These are phyloP conservation scores for Camponotus pennsylvanicus DNA, from an alignment of 1,140 invertebrate species.

Conservation along the genomic window DNA sequence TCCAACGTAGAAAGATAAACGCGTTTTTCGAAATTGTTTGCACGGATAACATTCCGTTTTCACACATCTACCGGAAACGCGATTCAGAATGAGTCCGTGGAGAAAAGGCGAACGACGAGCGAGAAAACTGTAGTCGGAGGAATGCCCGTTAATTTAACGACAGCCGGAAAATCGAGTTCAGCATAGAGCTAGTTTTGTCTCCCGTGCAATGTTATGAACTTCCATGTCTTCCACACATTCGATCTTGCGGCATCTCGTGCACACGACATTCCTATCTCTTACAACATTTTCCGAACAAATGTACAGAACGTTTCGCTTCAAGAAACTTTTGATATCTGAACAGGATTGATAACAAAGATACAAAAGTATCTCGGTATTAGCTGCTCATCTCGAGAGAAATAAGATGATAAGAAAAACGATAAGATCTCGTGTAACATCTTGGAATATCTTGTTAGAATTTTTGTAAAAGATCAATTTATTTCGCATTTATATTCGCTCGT, in stretches of 20 bases:
- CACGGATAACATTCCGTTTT: conserved; percentile 56
- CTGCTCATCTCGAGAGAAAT: too few relatives aligned
- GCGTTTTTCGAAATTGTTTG: conserved; percentile 29
- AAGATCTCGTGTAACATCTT: too few relatives aligned
- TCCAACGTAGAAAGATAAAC: not conserved
- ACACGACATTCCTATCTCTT: not conserved
- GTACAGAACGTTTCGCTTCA: not conserved
- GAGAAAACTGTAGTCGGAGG: conserved; percentile 48
- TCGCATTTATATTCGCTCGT: not conserved
- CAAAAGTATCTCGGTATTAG: too few relatives aligned
- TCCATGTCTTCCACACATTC: conserved; percentile 30
- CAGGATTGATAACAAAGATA: not conserved
- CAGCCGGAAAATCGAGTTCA: conserved; percentile 54
- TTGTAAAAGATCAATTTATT: not conserved
- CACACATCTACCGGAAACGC: not conserved
- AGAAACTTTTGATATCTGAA: not conserved
- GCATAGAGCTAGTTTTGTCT: conserved; percentile 34
- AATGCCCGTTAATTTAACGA: conserved; percentile 50
- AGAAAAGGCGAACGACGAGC: conserved; percentile 13
- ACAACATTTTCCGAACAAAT: conserved; percentile 20
- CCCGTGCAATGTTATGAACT: conserved; percentile 25
- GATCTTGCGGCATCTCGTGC: conserved; percentile 20
- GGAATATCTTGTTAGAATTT: conserved; percentile 4
- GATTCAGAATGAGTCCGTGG: conserved; percentile 4
- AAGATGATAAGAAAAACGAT: too few relatives aligned